Conservation (phyloP, 2,888 invertebrate genomes). For the Periphyllus acericola region DNA sequence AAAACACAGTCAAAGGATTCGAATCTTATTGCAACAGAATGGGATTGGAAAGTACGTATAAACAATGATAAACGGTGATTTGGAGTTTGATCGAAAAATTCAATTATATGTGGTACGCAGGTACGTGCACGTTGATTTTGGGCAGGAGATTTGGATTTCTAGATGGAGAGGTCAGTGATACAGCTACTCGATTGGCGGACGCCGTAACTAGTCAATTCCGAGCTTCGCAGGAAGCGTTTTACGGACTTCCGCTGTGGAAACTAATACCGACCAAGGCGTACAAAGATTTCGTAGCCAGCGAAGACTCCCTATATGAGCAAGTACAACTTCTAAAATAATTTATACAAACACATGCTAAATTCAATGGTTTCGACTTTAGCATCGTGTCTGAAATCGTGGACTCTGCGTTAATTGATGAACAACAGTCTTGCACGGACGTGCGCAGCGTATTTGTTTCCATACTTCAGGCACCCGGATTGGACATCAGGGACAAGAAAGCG, state of each 20-base stretch:
- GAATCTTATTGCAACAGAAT: constrained; percentile 81
- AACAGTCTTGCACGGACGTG: constrained; percentile 71
- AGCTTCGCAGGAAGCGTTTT: constrained; percentile 83
- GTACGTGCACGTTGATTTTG: constrained; percentile 81
- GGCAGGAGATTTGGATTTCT: constrained; percentile 83
- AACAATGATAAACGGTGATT: constrained; percentile 12
- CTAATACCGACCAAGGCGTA: constrained; percentile 79
- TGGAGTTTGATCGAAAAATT: constrained; percentile 72
- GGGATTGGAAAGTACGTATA: constrained; percentile 79
- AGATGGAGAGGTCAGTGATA: constrained; percentile 70
- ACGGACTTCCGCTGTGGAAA: constrained; percentile 85
- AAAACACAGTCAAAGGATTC: constrained; percentile 72
- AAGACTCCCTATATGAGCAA: constrained; percentile 84
- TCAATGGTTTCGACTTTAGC: constrained; percentile 67
- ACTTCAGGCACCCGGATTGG: constrained; percentile 76
- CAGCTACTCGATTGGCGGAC: constrained; percentile 75
- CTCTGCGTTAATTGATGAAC: constrained; percentile 72
- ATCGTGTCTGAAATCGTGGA: constrained; percentile 83
- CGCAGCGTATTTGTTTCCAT: constrained; percentile 81
- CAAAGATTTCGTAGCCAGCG: constrained; percentile 76
- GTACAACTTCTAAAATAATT: constrained; percentile 65
- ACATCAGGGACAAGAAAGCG: constrained; percentile 83
- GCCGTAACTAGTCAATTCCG: constrained; percentile 79
- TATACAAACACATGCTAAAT: constrained; percentile 7
- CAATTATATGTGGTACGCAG: constrained; percentile 67